Base-by-base conservation (phyloP, 1,140 invertebrate species). In the Drosophila pruinosa region DNA sequence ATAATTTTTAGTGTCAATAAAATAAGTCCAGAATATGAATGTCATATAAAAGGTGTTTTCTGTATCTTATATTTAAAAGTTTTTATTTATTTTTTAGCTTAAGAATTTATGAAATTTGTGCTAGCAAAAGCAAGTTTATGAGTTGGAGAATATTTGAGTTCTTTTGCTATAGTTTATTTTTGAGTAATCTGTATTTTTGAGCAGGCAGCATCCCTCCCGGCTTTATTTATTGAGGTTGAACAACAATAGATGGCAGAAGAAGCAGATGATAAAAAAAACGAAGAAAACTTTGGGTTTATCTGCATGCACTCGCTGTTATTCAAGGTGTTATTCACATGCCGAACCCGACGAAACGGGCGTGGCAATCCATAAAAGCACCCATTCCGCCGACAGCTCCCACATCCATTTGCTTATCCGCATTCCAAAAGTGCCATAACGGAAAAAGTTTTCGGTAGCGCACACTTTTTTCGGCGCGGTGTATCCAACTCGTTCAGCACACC, bases 381-480 rank as follows among this genome's bases (percentile, higher is more conserved):
- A 6, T 3, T 7, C 17, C 19, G n/a, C 2, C 56, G 2, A 19
- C 2, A 34, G 21, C 14, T 19, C 12, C 14, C 22, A 52, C 41
- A 28, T 62, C 28, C 68, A 71, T 71, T 64, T 28, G 24, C 17
- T 62, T 47, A 56, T 63, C 31, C 61, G 43, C 61, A 64, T 64
- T 39, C 61, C 61, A 26, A 64, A 65, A 71, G 61, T 71, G 68
- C 68, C 68, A 65, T 71, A 71, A 71, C 52, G 43, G 26, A 70
- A 57, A 71, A 62, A 70, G 28, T 70, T 71, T 56, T 41, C 43
- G 61, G 45, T 48, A 65, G 34, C 68, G 61, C 50, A 71, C 68
- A 56, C 61, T 34, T 65, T 50, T 71, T 70, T 71, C 14, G 68
- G 61, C 61, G 4, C 68, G 8, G 61, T 71, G 68, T 71, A 71